Evolutionary conservation across 2,888 invertebrate genomes (phyloP).

Genomic region (Synergus itoensis): DNA sequence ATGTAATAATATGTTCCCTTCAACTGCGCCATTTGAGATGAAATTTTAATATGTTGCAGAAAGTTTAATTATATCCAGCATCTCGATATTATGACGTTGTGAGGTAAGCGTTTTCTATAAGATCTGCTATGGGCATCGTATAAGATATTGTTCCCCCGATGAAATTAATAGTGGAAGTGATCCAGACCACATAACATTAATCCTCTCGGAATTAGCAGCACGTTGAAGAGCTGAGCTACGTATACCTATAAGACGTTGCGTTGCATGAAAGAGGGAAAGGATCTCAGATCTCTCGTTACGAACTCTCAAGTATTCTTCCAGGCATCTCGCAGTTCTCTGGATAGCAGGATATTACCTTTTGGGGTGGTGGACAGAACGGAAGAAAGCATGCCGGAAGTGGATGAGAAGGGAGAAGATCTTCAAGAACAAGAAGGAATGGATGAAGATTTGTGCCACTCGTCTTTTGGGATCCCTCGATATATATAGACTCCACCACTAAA

Average conservation of each 20-base stretch:
- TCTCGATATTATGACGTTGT: neutral
- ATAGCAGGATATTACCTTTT: slow-evolving; percentile 65
- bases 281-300: slow-evolving; percentile 33
- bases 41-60: neutral
- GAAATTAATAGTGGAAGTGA: slow-evolving; percentile 73
- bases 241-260: slow-evolving; percentile 13
- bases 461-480: neutral
- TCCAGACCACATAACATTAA: slow-evolving; percentile 71
- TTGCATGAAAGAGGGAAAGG: slow-evolving; percentile 44
- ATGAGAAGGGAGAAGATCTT: slow-evolving; percentile 9
- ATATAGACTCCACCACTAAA: neutral
- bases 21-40: neutral
- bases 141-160: slow-evolving; percentile 73
- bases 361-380: slow-evolving; percentile 56
- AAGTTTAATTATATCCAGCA: neutral
- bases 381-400: slow-evolving; percentile 50
- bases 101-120: neutral
- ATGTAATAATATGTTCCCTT: too few relatives aligned
- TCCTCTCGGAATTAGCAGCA: slow-evolving; percentile 70
- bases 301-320: slow-evolving; percentile 52
- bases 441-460: neutral
- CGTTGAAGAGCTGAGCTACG: slow-evolving; percentile 59
- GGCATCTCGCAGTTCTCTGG: slow-evolving; percentile 13
- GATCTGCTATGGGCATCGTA: slow-evolving; percentile 48
- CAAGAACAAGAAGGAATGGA: neutral